These are phyloP conservation scores for Orcinus orca DNA, from an alignment of 2,113 vertebrate genomes.

Conservation along the genomic window DNA sequence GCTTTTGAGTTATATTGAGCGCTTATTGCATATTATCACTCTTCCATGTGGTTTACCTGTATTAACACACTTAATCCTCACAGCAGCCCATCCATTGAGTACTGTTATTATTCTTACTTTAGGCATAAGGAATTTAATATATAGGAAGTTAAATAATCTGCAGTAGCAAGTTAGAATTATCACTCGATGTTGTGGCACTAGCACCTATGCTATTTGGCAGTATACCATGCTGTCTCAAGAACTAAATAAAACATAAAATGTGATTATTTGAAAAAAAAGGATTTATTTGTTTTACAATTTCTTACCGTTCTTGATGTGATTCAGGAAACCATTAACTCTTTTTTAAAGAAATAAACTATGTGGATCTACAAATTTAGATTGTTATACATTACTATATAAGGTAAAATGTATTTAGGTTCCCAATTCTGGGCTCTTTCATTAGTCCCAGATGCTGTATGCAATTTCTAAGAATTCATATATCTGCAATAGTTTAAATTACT, in stretches of 20 bases:
- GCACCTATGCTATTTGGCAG: background rate
- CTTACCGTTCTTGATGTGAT: background rate
- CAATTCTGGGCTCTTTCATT: background rate
- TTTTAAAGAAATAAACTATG: background rate
- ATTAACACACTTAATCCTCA: background rate
- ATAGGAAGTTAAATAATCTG: background rate
- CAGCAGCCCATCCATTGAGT: background rate
- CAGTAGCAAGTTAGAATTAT: background rate
- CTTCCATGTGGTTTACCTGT: background rate
- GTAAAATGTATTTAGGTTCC: background rate
- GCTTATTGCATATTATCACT: background rate
- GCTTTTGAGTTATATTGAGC: background rate
- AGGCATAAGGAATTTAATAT: background rate
- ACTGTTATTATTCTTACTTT: background rate
- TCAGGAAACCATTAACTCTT: background rate
- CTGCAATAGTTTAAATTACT: background rate
- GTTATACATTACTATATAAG: background rate
- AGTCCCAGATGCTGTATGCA: background rate
- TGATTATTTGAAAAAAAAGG: background rate
- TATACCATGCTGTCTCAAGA: background rate
- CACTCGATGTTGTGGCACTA: background rate
- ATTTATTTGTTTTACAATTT: background rate
- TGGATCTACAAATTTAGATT: background rate
- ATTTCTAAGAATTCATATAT: background rate
- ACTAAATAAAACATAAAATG: background rate